Base-by-base conservation (phyloP, 2,113 vertebrate genomes). In the Cepphus grylle region DNA sequence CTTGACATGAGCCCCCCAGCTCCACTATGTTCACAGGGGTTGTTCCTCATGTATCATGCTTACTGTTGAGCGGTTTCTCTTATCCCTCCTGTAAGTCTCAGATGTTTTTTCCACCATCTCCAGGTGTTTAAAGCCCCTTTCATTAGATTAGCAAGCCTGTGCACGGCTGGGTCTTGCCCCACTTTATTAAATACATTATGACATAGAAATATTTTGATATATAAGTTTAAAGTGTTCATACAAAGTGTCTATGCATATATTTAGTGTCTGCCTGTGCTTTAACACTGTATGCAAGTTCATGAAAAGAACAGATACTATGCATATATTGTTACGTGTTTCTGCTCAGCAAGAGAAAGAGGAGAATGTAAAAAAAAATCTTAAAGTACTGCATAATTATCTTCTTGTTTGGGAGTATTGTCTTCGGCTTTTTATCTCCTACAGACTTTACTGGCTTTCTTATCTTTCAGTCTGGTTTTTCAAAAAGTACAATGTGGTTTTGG, bases 391-490 rank as follows among this genome's bases (percentile, higher is more conserved):
- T 93, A 91, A 86, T 97, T 95, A 76, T 61, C 34, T 36, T 83
- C 78, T 91, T 94, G 52, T 91, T 69, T 90, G 76, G 52, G 45
- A 59, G 22, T 66, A 89, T 91, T 72, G 42, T 63, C 72, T 96
- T 95, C 45, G 89, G 53, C 45, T 86, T 88, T 92, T 94, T 94
- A 82, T 59, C 70, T 94, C 79, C 88, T 94, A 12, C 79, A 63
- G 81, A 74, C 34, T 77, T 96, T 95, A 40, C 50, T 96, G 90
- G 47, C 93, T 90, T 30, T 91, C 27, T 93, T 96, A 80, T 81
- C 77, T 97, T 94, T 94, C 72, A 88, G 83, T 97, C 81, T 95
- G 59, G 84, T 95, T 92, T 97, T 97, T 97, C 88, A 92, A 89
- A 77, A 71, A 16, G 58, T 82, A 92, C 88, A 95, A 84, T 50